These are phyloP conservation scores for Pogonocherus hispidulus DNA, from an alignment of 2,888 invertebrate species.

Conservation along the genomic window DNA sequence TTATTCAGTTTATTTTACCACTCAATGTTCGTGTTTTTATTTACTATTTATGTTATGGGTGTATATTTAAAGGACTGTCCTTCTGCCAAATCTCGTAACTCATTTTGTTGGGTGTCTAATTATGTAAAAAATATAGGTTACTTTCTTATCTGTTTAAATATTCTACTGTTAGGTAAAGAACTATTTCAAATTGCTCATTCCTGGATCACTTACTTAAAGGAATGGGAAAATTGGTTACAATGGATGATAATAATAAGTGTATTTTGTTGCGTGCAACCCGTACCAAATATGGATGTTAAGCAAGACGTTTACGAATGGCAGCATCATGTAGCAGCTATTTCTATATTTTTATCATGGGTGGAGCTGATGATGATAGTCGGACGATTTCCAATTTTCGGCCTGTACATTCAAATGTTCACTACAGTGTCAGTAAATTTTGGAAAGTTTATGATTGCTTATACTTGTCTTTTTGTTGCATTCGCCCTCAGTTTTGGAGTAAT, in stretches of 20 bases:
- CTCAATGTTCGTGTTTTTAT: constrained; percentile 80
- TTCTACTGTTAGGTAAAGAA: constrained; percentile 79
- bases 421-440: constrained; percentile 87
- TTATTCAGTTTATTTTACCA: constrained; percentile 84
- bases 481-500: constrained; percentile 86
- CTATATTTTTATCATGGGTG: constrained; percentile 85
- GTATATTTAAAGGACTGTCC: constrained; percentile 72
- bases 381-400: constrained; percentile 86
- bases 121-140: constrained; percentile 69
- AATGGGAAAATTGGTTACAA: constrained; percentile 90
- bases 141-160: constrained; percentile 75
- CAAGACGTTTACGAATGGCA: constrained; percentile 75
- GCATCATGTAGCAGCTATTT: constrained; percentile 84
- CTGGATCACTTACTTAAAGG: constrained; percentile 79
- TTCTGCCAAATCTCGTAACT: constrained; percentile 41
- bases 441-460: constrained; percentile 85
- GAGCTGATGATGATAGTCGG: constrained; percentile 90
- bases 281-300: constrained; percentile 54
- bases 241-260: constrained; percentile 83
- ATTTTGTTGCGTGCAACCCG: constrained; percentile 75
- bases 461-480: constrained; percentile 85
- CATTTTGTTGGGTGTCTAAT: constrained; percentile 55
- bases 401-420: constrained; percentile 91
- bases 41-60: constrained; percentile 80
- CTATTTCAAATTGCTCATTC: constrained; percentile 82